Conservation (phyloP, 2,888 invertebrate genomes). For the Drosophila subquinaria region DNA sequence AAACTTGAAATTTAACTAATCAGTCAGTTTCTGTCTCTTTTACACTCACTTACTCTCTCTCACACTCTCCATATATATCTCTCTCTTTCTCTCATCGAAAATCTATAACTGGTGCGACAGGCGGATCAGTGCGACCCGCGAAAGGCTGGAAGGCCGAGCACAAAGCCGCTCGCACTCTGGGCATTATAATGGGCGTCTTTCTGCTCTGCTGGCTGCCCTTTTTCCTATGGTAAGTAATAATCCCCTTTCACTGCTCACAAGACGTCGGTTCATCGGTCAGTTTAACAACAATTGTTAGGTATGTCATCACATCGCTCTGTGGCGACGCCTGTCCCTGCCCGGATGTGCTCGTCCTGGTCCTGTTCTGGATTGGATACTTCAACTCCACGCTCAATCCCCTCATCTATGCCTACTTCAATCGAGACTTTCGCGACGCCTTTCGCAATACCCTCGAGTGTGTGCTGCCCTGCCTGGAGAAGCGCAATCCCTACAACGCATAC, state of each 20-base stretch:
- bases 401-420: constrained; percentile 98
- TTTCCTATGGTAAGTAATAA: constrained; percentile 92
- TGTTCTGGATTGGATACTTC: constrained; percentile 99
- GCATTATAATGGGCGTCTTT: constrained; percentile 98
- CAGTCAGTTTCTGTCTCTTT: constrained; percentile 28
- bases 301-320: constrained; percentile 93
- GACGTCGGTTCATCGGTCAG: constrained; percentile 16
- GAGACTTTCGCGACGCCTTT: constrained; percentile 98
- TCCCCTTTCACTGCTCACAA: background rate
- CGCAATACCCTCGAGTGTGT: constrained; percentile 95
- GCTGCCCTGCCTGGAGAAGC: constrained; percentile 90
- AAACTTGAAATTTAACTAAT: constrained; percentile 61
- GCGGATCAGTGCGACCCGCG: constrained; percentile 88
- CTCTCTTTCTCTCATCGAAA: constrained; percentile 17
- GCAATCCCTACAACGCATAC: constrained; percentile 85
- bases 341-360: constrained; percentile 93
- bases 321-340: constrained; percentile 94
- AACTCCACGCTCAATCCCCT: constrained; percentile 97
- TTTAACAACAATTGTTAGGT: constrained; percentile 87
- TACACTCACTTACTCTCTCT: background rate
- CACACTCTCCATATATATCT: background rate
- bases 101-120: constrained; percentile 74
- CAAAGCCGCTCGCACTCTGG: constrained; percentile 97
- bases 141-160: constrained; percentile 96
- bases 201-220: constrained; percentile 98